Percentiles rank a stretch among this genome's conserved stretches.
Evolutionary conservation across 1,140 invertebrate species (phyloP).

Genomic region (Microplitis mediator): DNA sequence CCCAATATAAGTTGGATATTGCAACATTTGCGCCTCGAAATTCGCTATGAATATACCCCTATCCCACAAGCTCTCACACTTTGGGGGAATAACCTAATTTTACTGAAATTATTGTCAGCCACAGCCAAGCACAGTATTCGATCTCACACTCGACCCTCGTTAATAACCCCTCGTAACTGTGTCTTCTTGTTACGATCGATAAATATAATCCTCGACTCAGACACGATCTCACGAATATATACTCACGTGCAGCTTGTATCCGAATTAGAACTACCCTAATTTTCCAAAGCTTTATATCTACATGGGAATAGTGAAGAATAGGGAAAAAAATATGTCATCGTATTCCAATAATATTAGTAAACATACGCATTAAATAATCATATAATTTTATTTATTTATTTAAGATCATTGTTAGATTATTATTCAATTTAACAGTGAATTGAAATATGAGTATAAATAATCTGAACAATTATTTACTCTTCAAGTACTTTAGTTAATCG

Average conservation of each 20-base stretch:
- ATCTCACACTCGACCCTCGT: conserved; percentile 11
- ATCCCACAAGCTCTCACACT: conserved; percentile 16
- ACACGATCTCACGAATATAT: not conserved
- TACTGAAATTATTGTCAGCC: conserved; percentile 37
- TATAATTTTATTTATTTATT: no score
- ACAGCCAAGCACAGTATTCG: conserved; percentile 12
- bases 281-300: not conserved
- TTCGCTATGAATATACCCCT: conserved; percentile 34
- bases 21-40: not conserved
- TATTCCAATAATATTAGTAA: no score
- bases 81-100: conserved; percentile 43
- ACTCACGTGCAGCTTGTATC: not conserved
- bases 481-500: no score
- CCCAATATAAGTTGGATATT: not conserved
- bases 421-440: no score
- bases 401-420: no score
- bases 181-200: not conserved
- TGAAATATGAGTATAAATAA: no score
- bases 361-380: no score
- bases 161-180: conserved; percentile 10
- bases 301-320: not conserved
- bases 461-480: no score
- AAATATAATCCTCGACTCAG: not conserved
- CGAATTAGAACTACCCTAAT: not conserved
- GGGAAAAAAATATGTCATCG: not conserved